Conservation (phyloP, 1,140 invertebrate species). For the Drosophila busckii region DNA sequence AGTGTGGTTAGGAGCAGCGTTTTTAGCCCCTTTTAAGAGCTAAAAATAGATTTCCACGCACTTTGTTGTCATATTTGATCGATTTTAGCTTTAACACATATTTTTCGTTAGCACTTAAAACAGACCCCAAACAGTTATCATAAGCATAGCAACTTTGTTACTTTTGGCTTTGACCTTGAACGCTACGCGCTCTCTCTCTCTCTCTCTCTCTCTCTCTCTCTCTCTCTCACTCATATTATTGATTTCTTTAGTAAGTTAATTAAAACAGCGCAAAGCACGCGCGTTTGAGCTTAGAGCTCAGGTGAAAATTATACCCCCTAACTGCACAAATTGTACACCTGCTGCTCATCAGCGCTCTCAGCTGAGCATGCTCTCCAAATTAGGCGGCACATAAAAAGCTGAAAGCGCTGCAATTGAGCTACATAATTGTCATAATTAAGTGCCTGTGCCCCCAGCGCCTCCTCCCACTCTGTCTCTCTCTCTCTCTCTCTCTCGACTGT, state of each 20-base stretch:
- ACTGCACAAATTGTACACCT: neutral
- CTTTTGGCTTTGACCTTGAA: slow-evolving; percentile 38
- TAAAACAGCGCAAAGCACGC: slow-evolving; percentile 51
- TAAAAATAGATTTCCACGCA: no score
- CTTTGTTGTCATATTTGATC: no score
- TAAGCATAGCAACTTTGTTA: slow-evolving; percentile 35
- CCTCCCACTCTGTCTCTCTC: no score
- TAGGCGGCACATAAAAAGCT: slow-evolving; percentile 15
- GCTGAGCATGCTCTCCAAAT: slow-evolving; percentile 14
- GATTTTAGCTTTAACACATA: slow-evolving; percentile 47
- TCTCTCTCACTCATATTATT: slow-evolving; percentile 55
- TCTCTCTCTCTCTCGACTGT: no score
- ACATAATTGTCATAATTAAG: slow-evolving; percentile 54
- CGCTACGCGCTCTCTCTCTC: no score
- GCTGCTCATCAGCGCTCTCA: neutral
- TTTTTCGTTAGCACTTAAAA: slow-evolving; percentile 25
- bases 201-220: no score
- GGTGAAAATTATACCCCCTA: neutral
- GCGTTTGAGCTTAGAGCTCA: slow-evolving; percentile 22
- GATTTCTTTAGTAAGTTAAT: slow-evolving; percentile 67
- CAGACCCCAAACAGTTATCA: slow-evolving; percentile 41
- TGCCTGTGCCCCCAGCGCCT: slow-evolving; percentile 5
- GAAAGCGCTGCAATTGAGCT: slow-evolving; percentile 30
- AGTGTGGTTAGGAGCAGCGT: no score
- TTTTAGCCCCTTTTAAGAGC: no score